Evolutionary conservation across 2,797 vertebrate species (phyloP).

Genomic region (Anisognathus igniventris): DNA sequence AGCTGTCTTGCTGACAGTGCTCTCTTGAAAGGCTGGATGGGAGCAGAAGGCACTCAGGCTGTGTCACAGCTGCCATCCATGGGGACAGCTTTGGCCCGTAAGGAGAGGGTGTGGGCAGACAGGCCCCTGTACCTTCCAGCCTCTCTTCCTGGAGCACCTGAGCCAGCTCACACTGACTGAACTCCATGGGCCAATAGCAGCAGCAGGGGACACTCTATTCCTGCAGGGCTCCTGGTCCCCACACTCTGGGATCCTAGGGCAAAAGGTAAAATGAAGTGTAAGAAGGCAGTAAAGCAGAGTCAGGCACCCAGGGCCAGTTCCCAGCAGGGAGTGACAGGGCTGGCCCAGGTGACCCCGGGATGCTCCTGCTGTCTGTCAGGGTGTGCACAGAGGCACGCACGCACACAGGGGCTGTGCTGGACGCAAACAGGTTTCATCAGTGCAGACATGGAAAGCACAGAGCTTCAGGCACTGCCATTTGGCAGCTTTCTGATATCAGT

Average conservation of each 20-base stretch:
- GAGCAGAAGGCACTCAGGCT: background rate
- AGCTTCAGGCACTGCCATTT: background rate
- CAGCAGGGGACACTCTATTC: background rate
- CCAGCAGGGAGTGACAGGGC: background rate
- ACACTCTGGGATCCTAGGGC: rapidly evolving
- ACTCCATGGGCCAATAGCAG: constrained; percentile 47
- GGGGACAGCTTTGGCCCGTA: rapidly evolving
- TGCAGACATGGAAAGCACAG: background rate
- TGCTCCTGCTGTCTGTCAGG: rapidly evolving
- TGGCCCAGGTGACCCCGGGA: background rate
- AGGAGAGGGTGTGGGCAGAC: background rate
- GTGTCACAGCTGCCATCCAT: background rate
- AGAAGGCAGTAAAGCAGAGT: background rate
- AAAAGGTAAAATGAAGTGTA: background rate
- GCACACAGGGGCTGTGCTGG: background rate
- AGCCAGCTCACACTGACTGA: constrained; percentile 66
- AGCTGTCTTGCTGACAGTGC: constrained; percentile 36
- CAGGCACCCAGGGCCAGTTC: background rate
- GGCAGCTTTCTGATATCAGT: background rate
- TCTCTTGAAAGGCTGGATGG: constrained; percentile 56
- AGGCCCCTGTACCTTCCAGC: constrained; percentile 56
- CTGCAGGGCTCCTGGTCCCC: background rate
- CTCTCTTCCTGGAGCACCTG: constrained; percentile 42
- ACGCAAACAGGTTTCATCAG: background rate
- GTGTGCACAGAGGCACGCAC: background rate